Conservation (phyloP, 2,888 invertebrate species). For the Cataglyphis albicans region DNA sequence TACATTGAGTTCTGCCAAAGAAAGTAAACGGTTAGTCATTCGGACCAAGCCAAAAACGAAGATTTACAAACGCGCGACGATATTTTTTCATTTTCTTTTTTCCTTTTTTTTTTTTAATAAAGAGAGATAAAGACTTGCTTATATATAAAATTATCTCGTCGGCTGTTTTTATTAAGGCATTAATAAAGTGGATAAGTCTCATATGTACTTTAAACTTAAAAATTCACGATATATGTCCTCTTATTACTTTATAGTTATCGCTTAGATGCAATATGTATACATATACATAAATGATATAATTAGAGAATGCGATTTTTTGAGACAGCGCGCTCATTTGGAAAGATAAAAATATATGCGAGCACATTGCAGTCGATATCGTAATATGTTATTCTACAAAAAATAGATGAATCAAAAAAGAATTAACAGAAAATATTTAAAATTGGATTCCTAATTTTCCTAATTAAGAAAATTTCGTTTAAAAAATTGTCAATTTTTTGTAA, state of each 20-base stretch:
- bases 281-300: conserved; percentile 32
- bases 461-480: not conserved
- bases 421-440: not conserved
- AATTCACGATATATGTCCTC: conserved; percentile 23
- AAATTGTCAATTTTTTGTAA: not conserved
- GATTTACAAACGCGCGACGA: not conserved
- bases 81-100: not conserved
- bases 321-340: conserved; percentile 4
- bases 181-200: conserved; percentile 15
- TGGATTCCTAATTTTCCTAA: not conserved
- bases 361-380: conserved; percentile 21
- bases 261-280: conserved; percentile 38
- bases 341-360: not conserved
- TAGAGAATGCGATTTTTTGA: conserved; percentile 7
- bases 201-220: conserved; percentile 4
- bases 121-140: conserved; percentile 55
- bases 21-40: conserved; percentile 52
- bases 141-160: conserved; percentile 44
- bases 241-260: conserved; percentile 32
- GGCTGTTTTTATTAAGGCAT: conserved; percentile 26
- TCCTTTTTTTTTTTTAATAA: not conserved
- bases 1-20: conserved; percentile 69
- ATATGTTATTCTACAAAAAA: not conserved
- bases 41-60: conserved; percentile 30
- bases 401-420: not conserved